A percentile compares a stretch with the other conserved stretches of the same genome.
These are phyloP conservation scores for Matsumyia berberina DNA, from an alignment of 2,888 invertebrate species.

Conservation along the genomic window DNA sequence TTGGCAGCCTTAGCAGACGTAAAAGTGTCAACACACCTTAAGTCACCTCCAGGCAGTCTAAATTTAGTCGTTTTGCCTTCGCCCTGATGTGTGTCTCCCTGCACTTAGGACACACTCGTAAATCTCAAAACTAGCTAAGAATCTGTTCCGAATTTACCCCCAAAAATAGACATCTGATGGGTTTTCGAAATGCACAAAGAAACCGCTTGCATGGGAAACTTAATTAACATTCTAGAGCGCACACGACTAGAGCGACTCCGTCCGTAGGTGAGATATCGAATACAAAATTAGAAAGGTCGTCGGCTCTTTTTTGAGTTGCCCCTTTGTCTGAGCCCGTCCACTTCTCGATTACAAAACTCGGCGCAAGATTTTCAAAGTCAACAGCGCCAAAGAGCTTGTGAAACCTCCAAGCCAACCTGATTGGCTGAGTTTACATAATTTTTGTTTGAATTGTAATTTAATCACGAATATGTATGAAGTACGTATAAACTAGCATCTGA, in stretches of 20 bases:
- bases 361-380: constrained; percentile 33
- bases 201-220: constrained; percentile 8
- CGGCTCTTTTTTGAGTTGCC: constrained; percentile 12
- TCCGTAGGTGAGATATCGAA: constrained; percentile 8
- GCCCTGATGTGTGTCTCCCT: constrained; percentile 22
- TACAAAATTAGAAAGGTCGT: constrained; percentile 35
- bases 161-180: constrained; percentile 58
- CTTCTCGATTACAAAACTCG: constrained; percentile 24
- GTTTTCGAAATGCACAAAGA: constrained; percentile 16
- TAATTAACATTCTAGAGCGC: constrained; percentile 44
- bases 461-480: constrained; percentile 48
- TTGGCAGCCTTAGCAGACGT: neutral
- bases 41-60: constrained; percentile 59
- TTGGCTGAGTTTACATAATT: constrained; percentile 45
- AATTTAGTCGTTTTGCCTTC: constrained; percentile 42
- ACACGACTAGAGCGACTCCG: constrained; percentile 6
- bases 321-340: constrained; percentile 4
- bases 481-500: constrained; percentile 23
- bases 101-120: constrained; percentile 30
- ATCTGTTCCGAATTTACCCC: constrained; percentile 60
- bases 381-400: constrained; percentile 13
- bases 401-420: constrained; percentile 8
- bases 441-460: constrained; percentile 21
- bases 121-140: constrained; percentile 7
- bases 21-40: constrained; percentile 31